Evolutionary conservation across 2,888 invertebrate species (phyloP).

Genomic region (Ellobium chinense): DNA sequence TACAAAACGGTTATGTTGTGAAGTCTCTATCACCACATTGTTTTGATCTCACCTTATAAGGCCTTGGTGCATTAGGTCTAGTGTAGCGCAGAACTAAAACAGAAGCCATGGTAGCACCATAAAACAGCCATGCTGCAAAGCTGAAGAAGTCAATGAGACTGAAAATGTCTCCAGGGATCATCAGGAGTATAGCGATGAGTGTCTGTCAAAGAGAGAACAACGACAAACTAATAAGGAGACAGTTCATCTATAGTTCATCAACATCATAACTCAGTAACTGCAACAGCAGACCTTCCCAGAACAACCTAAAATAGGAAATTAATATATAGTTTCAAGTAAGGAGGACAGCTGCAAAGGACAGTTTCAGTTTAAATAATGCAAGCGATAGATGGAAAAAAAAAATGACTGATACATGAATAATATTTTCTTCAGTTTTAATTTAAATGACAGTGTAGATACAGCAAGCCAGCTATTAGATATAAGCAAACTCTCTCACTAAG

Average conservation of each 20-base stretch:
- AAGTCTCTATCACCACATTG: too few species aligned
- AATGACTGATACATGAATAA: too few species aligned
- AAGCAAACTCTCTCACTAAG: too few species aligned
- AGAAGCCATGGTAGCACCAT: conserved; percentile 96
- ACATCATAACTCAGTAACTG: neutral
- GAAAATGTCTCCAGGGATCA: conserved; percentile 94
- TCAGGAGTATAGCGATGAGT: conserved; percentile 93
- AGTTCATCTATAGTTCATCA: neutral
- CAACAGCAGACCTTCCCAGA: neutral
- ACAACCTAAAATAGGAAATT: neutral
- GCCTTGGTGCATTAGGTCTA: conserved; percentile 90
- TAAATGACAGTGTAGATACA: too few species aligned
- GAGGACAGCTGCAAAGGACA: too few species aligned
- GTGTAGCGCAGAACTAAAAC: conserved; percentile 94
- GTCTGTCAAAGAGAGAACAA: conserved; percentile 54
- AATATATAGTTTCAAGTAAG: too few species aligned
- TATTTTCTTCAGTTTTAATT: too few species aligned
- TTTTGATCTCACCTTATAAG: conserved; percentile 90
- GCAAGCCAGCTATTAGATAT: too few species aligned
- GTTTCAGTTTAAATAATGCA: too few species aligned
- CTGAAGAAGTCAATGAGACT: conserved; percentile 98
- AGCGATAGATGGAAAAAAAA: too few species aligned
- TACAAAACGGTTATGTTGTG: too few species aligned
- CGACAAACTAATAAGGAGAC: neutral
- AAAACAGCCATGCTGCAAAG: conserved; percentile 98